Evolutionary conservation across 2,888 invertebrate genomes (phyloP), one percentile per base, ranked within the genome.

Genomic region (Phortica magna): DNA sequence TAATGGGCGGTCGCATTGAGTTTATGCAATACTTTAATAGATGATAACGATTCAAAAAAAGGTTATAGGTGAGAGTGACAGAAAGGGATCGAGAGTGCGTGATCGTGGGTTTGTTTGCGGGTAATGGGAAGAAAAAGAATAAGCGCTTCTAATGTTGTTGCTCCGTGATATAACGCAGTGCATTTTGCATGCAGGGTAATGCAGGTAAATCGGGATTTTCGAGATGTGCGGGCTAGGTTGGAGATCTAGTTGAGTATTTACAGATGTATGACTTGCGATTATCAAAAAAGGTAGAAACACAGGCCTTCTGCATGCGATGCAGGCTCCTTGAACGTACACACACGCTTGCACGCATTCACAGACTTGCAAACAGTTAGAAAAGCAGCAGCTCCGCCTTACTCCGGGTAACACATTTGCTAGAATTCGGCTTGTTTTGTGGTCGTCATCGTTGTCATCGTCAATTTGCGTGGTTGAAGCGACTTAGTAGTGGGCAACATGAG

Each of bases 401-500:
- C 48, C 14, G 31, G 31, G 31, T 1, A 31, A 31, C 31, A 31
- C 31, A 48, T 48, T 48, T 65, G 65, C 22, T 61, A 61, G 61
- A 61, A 61, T 65, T 65, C 14, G 31, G 78, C 78, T 70, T 78
- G 77, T 64, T 57, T 22, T 48, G 57, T 78, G 61, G 68, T 78
- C 55, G 80, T 41, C 61, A 31, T 73, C 77, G 53, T 19, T 10
- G 64, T 53, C 39, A 14, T 70, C 39, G 53, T 59, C 57, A 68
- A 19, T 57, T 59, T 39, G 42, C 57, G 48, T 74, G 59, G 55
- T 72, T 75, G 59, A 70, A 55, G 31, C 31, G 64, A 72, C 83
- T 89, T 91, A 91, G 84, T 90, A 91, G 80, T 91, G 91, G 83
- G 84, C 87, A 76, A 86, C 84, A 81, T 88, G 83, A 78, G 88